Base-by-base conservation (phyloP, 2,113 vertebrate genomes). In the Acrocephalus kingi region DNA sequence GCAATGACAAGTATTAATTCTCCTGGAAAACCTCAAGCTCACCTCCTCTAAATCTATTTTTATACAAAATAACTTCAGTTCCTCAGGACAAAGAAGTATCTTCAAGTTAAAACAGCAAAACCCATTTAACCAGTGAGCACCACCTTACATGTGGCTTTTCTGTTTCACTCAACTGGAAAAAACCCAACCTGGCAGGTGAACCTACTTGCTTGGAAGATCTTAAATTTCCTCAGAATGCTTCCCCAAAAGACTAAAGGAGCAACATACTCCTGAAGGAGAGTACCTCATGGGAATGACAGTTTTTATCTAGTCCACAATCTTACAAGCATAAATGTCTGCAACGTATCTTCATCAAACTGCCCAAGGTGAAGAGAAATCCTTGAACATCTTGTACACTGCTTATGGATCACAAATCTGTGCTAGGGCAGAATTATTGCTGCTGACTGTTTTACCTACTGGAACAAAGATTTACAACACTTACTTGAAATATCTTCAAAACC, bases 401-500 rank as follows among this genome's bases (percentile, higher is more conserved):
- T 31, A 37, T 31, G 11, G 31, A 83, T 43, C 21, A 35, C 55
- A 74, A 27, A 7, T 30, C n/a, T 17, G 12, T 77, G 23, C 41
- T 39, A 66, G 33, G 48, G 13, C 11, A 62, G 27, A 48, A 41
- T 48, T 41, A 62, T 0, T 67, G 15, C 20, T 74, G 51, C 13
- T 69, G 21, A 85, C 1, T 76, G 27, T 54, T 72, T 43, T 37
- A 46, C 13, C 39, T 15, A 1, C 0, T 46, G 18, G 25, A 93
- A 58, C 4, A 55, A 22, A 59, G 55, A 31, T 39, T 72, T 63
- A 52, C 24, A 31, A 20, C 77, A 94, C 98, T 56, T 97, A 98
- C 98, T 97, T 62, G 98, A 97, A 80, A 98, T 97, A 87, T 98
- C 98, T 97, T 98, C 98, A 97, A 98, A 98, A 90, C 98, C 98